A percentile compares a stretch with the other conserved stretches of the same genome.
Evolutionary conservation across 2,113 vertebrate genomes (phyloP).

Genomic region (Mirza zaza): DNA sequence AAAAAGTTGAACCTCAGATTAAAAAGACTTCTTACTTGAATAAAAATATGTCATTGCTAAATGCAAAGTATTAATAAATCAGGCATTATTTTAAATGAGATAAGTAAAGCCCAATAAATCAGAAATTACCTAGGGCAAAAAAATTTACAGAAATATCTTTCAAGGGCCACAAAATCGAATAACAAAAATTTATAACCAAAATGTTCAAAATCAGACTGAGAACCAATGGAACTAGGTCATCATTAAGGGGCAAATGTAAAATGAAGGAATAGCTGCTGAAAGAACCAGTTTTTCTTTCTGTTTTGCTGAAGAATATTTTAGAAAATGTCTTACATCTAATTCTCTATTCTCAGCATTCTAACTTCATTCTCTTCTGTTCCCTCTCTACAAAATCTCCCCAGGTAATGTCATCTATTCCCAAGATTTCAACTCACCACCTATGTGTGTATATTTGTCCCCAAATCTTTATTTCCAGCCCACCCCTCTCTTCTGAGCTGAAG

Average conservation of each 20-base stretch:
- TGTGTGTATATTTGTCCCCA: not conserved
- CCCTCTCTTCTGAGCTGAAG: not conserved
- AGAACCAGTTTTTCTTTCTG: not conserved
- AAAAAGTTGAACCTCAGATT: conserved; percentile 18
- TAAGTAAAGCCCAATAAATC: conserved; percentile 12
- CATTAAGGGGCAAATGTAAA: not conserved
- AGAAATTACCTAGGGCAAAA: not conserved
- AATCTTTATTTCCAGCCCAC: not conserved
- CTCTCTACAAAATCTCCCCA: not conserved
- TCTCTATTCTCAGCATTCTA: not conserved
- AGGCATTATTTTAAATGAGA: conserved; percentile 6
- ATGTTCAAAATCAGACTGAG: conserved; percentile 18
- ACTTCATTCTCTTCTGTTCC: not conserved
- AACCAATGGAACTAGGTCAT: not conserved
- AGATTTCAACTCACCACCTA: not conserved
- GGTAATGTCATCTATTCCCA: not conserved
- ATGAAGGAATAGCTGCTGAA: not conserved
- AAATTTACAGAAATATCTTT: conserved; percentile 30
- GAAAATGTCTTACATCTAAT: not conserved
- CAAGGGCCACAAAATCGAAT: not conserved
- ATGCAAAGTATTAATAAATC: not conserved
- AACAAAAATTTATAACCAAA: not conserved
- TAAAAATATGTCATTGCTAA: not conserved
- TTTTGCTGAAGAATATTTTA: conserved; percentile 20
- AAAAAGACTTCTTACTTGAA: not conserved